Conservation (phyloP, 1,140 invertebrate genomes). For the Aphaenogaster ashmeadi region DNA sequence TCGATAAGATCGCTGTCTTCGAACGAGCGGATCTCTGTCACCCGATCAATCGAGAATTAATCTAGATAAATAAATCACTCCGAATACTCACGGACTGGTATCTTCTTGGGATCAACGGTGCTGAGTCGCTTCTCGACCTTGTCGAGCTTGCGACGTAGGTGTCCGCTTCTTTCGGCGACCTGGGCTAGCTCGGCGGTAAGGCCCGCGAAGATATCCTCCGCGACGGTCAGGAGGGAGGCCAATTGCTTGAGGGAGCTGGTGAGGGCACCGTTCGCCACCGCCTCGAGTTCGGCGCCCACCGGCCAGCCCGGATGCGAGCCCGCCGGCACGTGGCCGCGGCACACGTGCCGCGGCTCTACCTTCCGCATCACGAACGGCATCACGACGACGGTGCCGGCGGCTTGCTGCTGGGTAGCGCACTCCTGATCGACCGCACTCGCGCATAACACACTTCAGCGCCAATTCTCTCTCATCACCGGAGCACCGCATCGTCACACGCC, state of each 20-base stretch:
- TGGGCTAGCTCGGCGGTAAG: slow-evolving; percentile 87
- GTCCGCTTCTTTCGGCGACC: slow-evolving; percentile 86
- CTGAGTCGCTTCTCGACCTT: slow-evolving; percentile 83
- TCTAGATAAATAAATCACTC: background rate
- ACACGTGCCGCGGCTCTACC: slow-evolving; percentile 85
- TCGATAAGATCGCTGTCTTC: slow-evolving; percentile 19
- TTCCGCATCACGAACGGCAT: slow-evolving; percentile 87
- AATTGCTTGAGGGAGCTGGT: slow-evolving; percentile 87
- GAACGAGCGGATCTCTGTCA: background rate
- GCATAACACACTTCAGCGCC: slow-evolving; percentile 34
- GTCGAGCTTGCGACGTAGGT: slow-evolving; percentile 84
- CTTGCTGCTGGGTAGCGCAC: slow-evolving; percentile 11
- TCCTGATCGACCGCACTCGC: slow-evolving; percentile 2
- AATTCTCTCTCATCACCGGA: slow-evolving; percentile 39
- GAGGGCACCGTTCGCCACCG: slow-evolving; percentile 87
- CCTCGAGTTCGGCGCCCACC: slow-evolving; percentile 86
- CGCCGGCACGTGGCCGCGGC: slow-evolving; percentile 85
- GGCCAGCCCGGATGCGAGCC: slow-evolving; percentile 82
- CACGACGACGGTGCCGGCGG: slow-evolving; percentile 22
- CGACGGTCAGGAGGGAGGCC: slow-evolving; percentile 87
- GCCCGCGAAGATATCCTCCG: slow-evolving; percentile 88
- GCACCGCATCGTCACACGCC: slow-evolving; percentile 19
- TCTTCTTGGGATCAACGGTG: slow-evolving; percentile 87
- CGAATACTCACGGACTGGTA: slow-evolving; percentile 88
- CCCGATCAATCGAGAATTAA: background rate